These are phyloP conservation scores for Patella ulyssiponensis DNA, from an alignment of 2,888 invertebrate species.

Conservation along the genomic window DNA sequence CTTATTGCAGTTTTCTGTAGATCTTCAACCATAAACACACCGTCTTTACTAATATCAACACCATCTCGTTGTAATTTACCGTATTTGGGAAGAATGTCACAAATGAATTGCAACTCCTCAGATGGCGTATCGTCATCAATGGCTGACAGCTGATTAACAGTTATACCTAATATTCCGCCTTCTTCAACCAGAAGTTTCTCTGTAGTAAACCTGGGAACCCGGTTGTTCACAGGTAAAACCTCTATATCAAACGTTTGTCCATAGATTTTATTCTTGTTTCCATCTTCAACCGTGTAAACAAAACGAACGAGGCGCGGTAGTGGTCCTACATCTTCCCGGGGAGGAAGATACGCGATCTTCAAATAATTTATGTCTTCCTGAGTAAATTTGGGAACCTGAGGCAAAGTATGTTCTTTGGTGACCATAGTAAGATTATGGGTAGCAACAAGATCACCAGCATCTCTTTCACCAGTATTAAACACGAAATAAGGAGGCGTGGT, in stretches of 20 bases:
- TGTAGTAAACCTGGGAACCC: slow-evolving; percentile 60
- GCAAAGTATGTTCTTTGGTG: slow-evolving; percentile 52
- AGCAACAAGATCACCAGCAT: slow-evolving; percentile 68
- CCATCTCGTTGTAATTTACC: slow-evolving; percentile 68
- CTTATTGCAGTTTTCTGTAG: slow-evolving; percentile 61
- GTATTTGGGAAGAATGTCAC: slow-evolving; percentile 64
- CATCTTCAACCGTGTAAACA: slow-evolving; percentile 67
- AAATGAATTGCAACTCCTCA: slow-evolving; percentile 60
- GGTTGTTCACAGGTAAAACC: slow-evolving; percentile 69
- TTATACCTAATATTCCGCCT: slow-evolving; percentile 67
- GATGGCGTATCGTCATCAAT: slow-evolving; percentile 67
- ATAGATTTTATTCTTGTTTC: slow-evolving; percentile 61
- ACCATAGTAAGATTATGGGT: slow-evolving; percentile 61
- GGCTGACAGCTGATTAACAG: slow-evolving; percentile 68
- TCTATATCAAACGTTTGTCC: slow-evolving; percentile 68
- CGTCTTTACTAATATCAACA: slow-evolving; percentile 59
- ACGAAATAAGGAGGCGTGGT: slow-evolving; percentile 69
- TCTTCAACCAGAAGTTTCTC: slow-evolving; percentile 66
- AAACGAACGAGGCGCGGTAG: slow-evolving; percentile 61
- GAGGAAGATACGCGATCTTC: slow-evolving; percentile 71
- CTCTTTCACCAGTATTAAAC: slow-evolving; percentile 62
- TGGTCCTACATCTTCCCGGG: slow-evolving; percentile 68
- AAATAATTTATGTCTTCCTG: slow-evolving; percentile 69
- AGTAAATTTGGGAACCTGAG: slow-evolving; percentile 62
- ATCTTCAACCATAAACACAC: slow-evolving; percentile 62